Evolutionary conservation across 2,113 vertebrate genomes (phyloP), one percentile per base, ranked within the genome.

Genomic region (Prionailurus viverrinus): DNA sequence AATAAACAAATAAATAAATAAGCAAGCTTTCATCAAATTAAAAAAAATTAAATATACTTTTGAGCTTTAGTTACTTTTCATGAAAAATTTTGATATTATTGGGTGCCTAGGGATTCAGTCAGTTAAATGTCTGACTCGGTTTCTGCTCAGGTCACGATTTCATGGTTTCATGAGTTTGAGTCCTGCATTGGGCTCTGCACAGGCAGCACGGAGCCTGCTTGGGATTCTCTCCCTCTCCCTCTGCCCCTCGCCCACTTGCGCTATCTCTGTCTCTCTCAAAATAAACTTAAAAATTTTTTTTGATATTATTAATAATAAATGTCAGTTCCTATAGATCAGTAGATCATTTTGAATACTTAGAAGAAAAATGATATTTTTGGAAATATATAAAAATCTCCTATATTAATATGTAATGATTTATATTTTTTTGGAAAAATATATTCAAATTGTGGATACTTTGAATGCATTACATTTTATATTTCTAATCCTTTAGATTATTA

Each of bases 371-470:
- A 58, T 68, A 93, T 19, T 80, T 86, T 73, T 87, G 10, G 55
- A 73, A 81, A 73, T 36, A 78, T 45, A 84, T n/a, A 78, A 18
- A 63, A 85, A 21, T 7, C 71, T 51, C 48, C 51, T 86, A 15
- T 33, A 79, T 91, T 61, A 85, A 48, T 6, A 58, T 78, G 84
- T 68, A 55, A 48, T 84, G 36, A 66, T 51, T 73, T 48, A 14
- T 45, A 81, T 76, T 76, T 90, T 80, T 80, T 66, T 65, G 15
- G 82, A 58, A 76, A 93, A 58, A 93, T 89, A 55, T n/a, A 83
- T 78, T 88, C 16, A 58, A 36, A 61, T 78, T 68, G 89, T 89
- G 48, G 41, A 65, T 73, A 41, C 41, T n/a, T 55, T 51, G 55
- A 89, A 76, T 45, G 21, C 39, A 39, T 76, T 33, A 68, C 5